A percentile compares a stretch with the other conserved stretches of the same genome.
These are phyloP conservation scores for Campylomormyrus numenius DNA, from an alignment of 2,113 vertebrate genomes.

Conservation along the genomic window DNA sequence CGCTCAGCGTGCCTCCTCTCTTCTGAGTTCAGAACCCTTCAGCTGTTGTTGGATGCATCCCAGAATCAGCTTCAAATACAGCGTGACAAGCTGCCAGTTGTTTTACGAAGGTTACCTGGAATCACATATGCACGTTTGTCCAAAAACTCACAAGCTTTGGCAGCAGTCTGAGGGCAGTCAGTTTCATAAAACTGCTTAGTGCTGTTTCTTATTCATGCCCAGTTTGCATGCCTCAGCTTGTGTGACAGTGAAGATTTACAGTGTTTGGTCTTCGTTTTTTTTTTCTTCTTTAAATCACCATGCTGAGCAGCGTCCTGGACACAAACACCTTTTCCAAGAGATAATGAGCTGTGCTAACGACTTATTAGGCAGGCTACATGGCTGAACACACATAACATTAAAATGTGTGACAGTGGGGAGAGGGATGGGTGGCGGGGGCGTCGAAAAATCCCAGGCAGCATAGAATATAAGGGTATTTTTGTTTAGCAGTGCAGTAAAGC, in stretches of 20 bases:
- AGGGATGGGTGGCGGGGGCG: not conserved
- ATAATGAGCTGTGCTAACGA: not conserved
- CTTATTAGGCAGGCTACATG: not conserved
- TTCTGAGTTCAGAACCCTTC: not conserved
- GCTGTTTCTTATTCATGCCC: not conserved
- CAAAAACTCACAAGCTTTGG: not conserved
- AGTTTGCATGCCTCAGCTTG: not conserved
- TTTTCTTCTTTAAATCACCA: not conserved
- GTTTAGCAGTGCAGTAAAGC: not conserved
- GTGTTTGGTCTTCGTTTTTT: constrained; percentile 7
- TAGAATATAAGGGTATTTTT: not conserved
- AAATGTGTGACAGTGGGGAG: not conserved
- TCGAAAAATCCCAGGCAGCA: not conserved
- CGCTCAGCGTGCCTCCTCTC: not conserved
- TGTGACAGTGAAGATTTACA: not conserved
- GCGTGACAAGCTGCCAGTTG: not conserved
- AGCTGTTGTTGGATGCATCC: not conserved
- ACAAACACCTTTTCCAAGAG: not conserved
- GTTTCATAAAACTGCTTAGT: not conserved
- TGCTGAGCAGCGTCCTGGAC: not conserved
- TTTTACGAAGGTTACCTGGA: not conserved
- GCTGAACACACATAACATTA: not conserved
- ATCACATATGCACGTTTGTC: not conserved
- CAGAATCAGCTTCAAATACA: not conserved
- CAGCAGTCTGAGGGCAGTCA: not conserved